Base-by-base conservation (phyloP, 2,888 invertebrate genomes). In the Stenichneumon culpator region DNA sequence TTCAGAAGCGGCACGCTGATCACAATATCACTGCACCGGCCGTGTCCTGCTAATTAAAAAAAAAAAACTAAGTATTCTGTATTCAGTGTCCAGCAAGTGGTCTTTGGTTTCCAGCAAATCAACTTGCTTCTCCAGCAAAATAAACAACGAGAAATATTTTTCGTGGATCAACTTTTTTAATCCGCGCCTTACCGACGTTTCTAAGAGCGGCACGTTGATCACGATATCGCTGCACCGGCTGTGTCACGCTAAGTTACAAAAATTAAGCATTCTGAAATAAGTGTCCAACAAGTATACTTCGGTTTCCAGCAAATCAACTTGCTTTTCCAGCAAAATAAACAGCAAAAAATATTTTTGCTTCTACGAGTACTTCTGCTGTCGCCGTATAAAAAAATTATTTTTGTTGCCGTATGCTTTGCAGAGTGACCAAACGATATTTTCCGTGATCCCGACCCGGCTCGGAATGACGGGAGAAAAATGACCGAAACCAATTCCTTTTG, bases 401-500 rank as follows among this genome's bases (percentile, higher is more conserved):
- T 16, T 16, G 0, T 47, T 47, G 39, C 44, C 44, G 3, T 16
- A 16, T 47, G 16, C 44, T 47, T 47, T 16, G 44, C 44, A 4
- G 16, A 16, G 44, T 47, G 3, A 3, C 44, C 16, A 47, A 25
- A 14, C 14, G 77, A 19, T 69, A 36, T 52, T 72, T 44, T n/a
- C 50, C 14, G 54, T 16, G 50, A 63, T 67, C 19, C 19, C 4
- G 25, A 14, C 68, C 67, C 32, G 16, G 69, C 50, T 79, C 36
- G 44, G 44, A 70, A 79, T 69, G 44, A 52, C 47, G 63, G 44
- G 50, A 52, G 67, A 68, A 79, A 63, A 79, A 79, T 74, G 19
- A 54, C 84, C 63, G 73, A 72, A 65, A 52, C 36, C 63, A 57
- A 81, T 78, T 74, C 57, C 78, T 78, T 54, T 32, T 68, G 70